Base-by-base conservation (phyloP, 2,113 vertebrate genomes). In the Reinhardtius hippoglossoides region DNA sequence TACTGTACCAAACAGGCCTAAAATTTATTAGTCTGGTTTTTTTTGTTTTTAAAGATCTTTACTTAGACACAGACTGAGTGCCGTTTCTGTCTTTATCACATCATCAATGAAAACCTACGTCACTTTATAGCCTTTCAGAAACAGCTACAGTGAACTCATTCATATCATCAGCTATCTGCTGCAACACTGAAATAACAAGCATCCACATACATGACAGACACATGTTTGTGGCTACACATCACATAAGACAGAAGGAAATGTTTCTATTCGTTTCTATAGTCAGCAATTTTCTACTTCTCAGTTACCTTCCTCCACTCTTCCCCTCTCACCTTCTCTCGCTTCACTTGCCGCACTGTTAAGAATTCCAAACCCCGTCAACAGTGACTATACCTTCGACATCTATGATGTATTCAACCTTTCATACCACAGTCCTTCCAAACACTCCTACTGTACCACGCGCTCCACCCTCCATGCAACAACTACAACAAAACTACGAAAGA, bases 121-220 rank as follows among this genome's bases (percentile, higher is more conserved):
- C 61, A 58, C 13, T 26, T 60, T 69, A 20, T 44, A 12, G 21
- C 23, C 62, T 31, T 31, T 52, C 23, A 64, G 21, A 57, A 21
- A 71, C 21, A 65, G n/a, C 50, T 50, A 46, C 15, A 57, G 14
- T 15, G 0, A 55, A 46, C 70, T 50, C 9, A 71, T 67, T 71
- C 20, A 80, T 50, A 68, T 62, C 21, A 60, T 57, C 18, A 50
- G 3, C n/a, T 64, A 61, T 54, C 66, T 74, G 79, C 78, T 79
- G 73, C 42, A 18, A 46, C 40, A 64, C 4, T 68, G 3, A 70
- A 74, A 58, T 72, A 40, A 56, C 72, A 31, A 56, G 64, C 60
- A 65, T 27, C 56, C 20, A 83, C 35, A 79, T 35, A 37, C 23
- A 63, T 27, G 20, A 59, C 1, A 56, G 21, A 73, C 52, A 68